Evolutionary conservation across 1,140 invertebrate genomes (phyloP), one percentile per base, ranked within the genome.

Genomic region (Trichoplusia ni): DNA sequence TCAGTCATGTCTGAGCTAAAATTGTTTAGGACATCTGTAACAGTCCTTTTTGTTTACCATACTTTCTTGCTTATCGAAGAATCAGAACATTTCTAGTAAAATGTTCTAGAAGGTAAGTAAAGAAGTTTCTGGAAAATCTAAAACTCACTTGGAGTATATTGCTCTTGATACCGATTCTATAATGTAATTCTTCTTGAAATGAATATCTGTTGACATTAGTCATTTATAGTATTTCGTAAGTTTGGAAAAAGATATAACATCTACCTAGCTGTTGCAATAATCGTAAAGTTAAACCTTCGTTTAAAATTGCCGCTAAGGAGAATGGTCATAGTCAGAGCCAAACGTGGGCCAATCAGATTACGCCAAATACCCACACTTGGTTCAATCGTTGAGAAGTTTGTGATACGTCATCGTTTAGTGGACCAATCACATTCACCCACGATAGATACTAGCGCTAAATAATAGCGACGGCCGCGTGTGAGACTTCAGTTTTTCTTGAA

Each of bases 381-480:
- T 49, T 84, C 81, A 87, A 90, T 87, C 23, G 56, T 6, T 19
- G 35, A 0, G 0, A 37, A 64, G 1, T 9, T 18, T 59, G 8
- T 21, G 64, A 75, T 46, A 86, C 85, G 86, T 88, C 86, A 89
- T 67, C 67, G 42, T 13, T 21, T 11, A 33, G 44, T 58, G n/a
- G 47, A 60, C 88, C 85, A 88, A 89, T 90, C 64, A 71, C 2
- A 67, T 73, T 73, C n/a, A 71, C 69, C 77, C 86, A 89, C 86
- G 86, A 84, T 82, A 71, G 67, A 81, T 75, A 83, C 85, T 82
- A 90, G 86, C 86, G 86, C 88, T 90, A 90, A 85, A 90, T 90
- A 90, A 83, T 80, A 80, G 73, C 77, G 73, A 73, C 70, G 81
- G 75, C 81, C 51, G 81, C 86, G 77, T 79, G 66, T 65, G 65